Conservation (phyloP, 2,888 invertebrate species). For the Watsonalla cultraria region DNA sequence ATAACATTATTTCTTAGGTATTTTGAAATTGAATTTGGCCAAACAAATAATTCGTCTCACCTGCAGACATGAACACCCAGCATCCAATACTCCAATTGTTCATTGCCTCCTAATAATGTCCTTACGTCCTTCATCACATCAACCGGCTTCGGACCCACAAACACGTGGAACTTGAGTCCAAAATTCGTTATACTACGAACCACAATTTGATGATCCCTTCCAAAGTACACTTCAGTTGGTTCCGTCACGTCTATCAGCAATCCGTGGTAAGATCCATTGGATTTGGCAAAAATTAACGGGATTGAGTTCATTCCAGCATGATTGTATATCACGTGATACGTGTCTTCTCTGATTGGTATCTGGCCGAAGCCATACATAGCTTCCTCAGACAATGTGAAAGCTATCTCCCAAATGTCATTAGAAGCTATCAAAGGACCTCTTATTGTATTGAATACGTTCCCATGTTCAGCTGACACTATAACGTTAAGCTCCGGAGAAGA, state of each 20-base stretch:
- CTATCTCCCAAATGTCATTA: slow-evolving; percentile 80
- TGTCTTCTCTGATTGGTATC: slow-evolving; percentile 51
- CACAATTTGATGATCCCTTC: slow-evolving; percentile 72
- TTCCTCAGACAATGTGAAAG: slow-evolving; percentile 72
- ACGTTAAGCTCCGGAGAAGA: slow-evolving; percentile 50
- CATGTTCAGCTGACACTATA: slow-evolving; percentile 37
- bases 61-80: slow-evolving; percentile 65
- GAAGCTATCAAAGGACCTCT: slow-evolving; percentile 80
- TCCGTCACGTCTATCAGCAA: slow-evolving; percentile 70
- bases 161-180: slow-evolving; percentile 61
- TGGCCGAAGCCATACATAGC: slow-evolving; percentile 78
- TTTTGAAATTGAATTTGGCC: not conserved
- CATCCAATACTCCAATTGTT: slow-evolving; percentile 64
- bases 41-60: slow-evolving; percentile 27
- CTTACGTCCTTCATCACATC: slow-evolving; percentile 61
- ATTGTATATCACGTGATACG: slow-evolving; percentile 65
- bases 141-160: slow-evolving; percentile 57
- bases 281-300: slow-evolving; percentile 74
- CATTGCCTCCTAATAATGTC: slow-evolving; percentile 34
- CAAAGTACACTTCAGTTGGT: slow-evolving; percentile 75
- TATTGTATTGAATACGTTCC: slow-evolving; percentile 71
- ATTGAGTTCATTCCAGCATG: slow-evolving; percentile 61
- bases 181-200: slow-evolving; percentile 73
- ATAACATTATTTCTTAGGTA: no score
- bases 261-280: slow-evolving; percentile 76